A percentile compares a stretch with the other conserved stretches of the same genome.
Evolutionary conservation across 2,113 vertebrate species (phyloP).

Genomic region (Neomonachus schauinslandi): DNA sequence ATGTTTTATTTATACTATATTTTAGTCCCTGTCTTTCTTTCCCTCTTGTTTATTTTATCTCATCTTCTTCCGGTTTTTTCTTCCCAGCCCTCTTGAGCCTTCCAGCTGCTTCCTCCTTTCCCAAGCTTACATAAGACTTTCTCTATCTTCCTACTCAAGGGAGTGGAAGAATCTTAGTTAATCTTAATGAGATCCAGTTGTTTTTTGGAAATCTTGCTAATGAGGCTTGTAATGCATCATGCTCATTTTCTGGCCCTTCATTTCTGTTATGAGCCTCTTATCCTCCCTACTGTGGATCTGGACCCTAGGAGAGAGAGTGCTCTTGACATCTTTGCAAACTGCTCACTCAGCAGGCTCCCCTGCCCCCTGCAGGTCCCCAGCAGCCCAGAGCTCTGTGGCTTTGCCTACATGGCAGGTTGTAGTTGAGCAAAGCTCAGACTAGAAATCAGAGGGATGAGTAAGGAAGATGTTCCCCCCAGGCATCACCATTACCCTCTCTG

Average conservation of each 20-base stretch:
- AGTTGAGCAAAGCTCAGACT: background rate
- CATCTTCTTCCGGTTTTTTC: background rate
- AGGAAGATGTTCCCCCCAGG: background rate
- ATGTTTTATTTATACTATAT: background rate
- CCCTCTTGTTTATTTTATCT: constrained; percentile 12
- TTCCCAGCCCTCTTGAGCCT: background rate
- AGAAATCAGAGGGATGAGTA: background rate
- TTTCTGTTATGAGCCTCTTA: background rate
- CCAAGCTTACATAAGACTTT: background rate
- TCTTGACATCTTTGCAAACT: background rate
- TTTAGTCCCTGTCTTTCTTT: background rate
- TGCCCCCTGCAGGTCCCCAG: background rate
- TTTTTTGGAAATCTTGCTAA: background rate
- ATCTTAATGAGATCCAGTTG: background rate
- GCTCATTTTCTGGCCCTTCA: background rate
- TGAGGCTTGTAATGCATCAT: background rate
- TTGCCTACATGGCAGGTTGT: background rate
- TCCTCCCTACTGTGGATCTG: background rate
- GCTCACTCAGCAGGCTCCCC: background rate
- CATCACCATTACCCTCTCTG: background rate
- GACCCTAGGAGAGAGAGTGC: background rate
- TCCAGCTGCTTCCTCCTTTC: background rate
- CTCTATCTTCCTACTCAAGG: background rate
- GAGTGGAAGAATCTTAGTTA: background rate
- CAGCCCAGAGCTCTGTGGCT: background rate